These are phyloP conservation scores for Oryzias sinensis DNA, from an alignment of 2,797 vertebrate species.

Conservation along the genomic window DNA sequence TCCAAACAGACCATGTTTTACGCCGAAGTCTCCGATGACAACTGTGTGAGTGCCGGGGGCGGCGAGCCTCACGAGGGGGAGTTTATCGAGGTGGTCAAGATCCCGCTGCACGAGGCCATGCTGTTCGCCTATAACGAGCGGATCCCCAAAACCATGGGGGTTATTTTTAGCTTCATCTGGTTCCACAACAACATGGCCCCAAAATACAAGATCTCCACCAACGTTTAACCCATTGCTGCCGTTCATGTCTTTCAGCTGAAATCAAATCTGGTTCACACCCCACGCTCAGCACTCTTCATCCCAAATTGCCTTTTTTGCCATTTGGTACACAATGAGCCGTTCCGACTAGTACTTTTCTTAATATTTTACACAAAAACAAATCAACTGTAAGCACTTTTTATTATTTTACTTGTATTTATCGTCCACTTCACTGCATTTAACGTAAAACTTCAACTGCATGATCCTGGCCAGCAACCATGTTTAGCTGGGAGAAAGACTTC, in stretches of 20 bases:
- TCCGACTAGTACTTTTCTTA: slow-evolving; percentile 43
- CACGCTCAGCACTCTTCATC: slow-evolving; percentile 51
- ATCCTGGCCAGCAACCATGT: neutral
- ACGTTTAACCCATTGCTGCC: slow-evolving; percentile 61
- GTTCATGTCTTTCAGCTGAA: slow-evolving; percentile 45
- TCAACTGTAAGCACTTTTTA: slow-evolving; percentile 41
- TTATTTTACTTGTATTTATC: slow-evolving; percentile 21
- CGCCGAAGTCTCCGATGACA: slow-evolving; percentile 89
- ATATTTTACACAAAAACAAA: slow-evolving; percentile 34
- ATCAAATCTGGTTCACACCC: slow-evolving; percentile 59
- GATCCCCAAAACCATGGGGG: slow-evolving; percentile 87
- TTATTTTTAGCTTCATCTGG: slow-evolving; percentile 92
- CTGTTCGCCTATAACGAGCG: slow-evolving; percentile 85
- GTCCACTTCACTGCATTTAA: slow-evolving; percentile 48
- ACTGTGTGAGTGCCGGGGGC: slow-evolving; percentile 82
- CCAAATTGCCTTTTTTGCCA: slow-evolving; percentile 60
- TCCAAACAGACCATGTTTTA: slow-evolving; percentile 94
- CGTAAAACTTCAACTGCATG: slow-evolving; percentile 20
- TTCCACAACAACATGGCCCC: slow-evolving; percentile 89
- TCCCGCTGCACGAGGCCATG: slow-evolving; percentile 87
- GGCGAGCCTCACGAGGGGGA: slow-evolving; percentile 87
- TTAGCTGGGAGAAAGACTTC: neutral
- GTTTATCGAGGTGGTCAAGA: slow-evolving; percentile 89
- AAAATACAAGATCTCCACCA: slow-evolving; percentile 86
- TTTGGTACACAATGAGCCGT: slow-evolving; percentile 55